These are phyloP conservation scores for Bilobella aurantiaca DNA, from an alignment of 1,140 invertebrate genomes.

Conservation along the genomic window DNA sequence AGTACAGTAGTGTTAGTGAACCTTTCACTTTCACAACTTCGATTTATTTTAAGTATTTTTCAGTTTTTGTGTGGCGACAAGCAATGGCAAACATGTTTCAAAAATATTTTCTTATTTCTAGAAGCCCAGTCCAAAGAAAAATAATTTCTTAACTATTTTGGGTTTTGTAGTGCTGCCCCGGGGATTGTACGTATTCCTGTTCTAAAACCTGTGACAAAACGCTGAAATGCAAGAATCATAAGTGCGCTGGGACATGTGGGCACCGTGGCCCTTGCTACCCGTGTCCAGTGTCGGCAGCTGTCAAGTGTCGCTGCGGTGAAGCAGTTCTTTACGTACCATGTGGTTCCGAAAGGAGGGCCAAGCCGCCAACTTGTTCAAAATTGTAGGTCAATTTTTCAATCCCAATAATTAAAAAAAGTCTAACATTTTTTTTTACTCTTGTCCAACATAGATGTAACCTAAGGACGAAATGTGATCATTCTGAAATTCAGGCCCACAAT, in stretches of 20 bases:
- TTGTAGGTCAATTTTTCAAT: constrained; percentile 51
- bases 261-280: constrained; percentile 85
- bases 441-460: constrained; percentile 20
- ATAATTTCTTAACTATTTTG: background rate
- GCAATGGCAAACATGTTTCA: no score
- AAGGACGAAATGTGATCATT: constrained; percentile 62
- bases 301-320: constrained; percentile 70
- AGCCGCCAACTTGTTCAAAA: constrained; percentile 64
- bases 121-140: background rate
- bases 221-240: constrained; percentile 55
- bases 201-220: constrained; percentile 58
- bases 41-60: constrained; percentile 1
- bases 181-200: constrained; percentile 73
- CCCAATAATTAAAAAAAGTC: background rate
- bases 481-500: constrained; percentile 55
- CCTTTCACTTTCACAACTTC: background rate
- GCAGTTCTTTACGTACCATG: constrained; percentile 74
- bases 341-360: constrained; percentile 62
- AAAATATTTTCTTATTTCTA: no score
- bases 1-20: no score
- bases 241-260: constrained; percentile 65
- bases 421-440: constrained; percentile 11
- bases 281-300: constrained; percentile 62
- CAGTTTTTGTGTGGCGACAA: background rate
- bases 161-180: constrained; percentile 64